Evolutionary conservation across 2,113 vertebrate genomes (phyloP).

Genomic region (Symphodus melops): DNA sequence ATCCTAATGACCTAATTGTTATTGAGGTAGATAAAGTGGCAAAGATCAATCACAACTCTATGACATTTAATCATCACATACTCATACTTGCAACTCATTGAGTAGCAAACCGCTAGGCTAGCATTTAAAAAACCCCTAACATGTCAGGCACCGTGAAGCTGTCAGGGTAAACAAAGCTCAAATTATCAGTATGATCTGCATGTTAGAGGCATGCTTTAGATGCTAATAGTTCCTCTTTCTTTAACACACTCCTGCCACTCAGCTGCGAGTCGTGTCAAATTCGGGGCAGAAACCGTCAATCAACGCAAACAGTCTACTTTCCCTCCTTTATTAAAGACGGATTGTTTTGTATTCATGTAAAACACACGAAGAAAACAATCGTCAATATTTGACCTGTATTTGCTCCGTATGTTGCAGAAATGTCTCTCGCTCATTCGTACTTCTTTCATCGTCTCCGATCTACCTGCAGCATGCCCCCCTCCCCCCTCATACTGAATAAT

Average conservation of each 20-base stretch:
- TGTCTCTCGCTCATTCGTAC: background rate
- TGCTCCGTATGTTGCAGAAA: background rate
- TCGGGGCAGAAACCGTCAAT: background rate
- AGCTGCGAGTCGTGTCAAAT: background rate
- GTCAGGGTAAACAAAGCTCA: background rate
- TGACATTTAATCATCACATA: no score
- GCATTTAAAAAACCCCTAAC: no score
- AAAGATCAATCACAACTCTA: no score
- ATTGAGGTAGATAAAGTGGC: no score
- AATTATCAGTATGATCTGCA: background rate
- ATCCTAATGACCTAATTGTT: no score
- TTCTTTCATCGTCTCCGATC: background rate
- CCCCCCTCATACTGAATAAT: constrained; percentile 15
- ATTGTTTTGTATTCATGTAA: background rate
- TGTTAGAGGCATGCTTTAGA: background rate
- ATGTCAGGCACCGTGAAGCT: background rate
- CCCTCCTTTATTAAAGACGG: background rate
- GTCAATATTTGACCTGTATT: background rate
- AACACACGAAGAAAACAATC: background rate
- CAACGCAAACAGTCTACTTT: background rate
- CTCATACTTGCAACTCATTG: no score
- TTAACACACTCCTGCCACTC: background rate
- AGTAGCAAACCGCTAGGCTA: no score
- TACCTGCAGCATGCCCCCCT: background rate
- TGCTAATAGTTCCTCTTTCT: background rate